These are phyloP conservation scores for Asobara japonica DNA, from an alignment of 1,140 invertebrate genomes.

Conservation along the genomic window DNA sequence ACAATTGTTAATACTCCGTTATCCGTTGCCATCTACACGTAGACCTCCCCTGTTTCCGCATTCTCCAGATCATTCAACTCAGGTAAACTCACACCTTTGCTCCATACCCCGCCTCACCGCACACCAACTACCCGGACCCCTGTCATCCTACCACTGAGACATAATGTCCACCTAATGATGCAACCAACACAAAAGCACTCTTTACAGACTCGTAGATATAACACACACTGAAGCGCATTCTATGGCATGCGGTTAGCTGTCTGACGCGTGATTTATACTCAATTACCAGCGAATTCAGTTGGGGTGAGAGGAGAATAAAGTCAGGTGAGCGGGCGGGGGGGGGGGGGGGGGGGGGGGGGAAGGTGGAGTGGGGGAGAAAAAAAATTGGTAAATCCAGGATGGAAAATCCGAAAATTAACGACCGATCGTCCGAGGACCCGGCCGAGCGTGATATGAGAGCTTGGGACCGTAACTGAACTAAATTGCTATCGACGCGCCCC, in stretches of 20 bases:
- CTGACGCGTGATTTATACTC: constrained; percentile 46
- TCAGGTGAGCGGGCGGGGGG: no score
- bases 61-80: background rate
- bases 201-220: constrained; percentile 13
- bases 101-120: background rate
- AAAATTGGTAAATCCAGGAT: constrained; percentile 40
- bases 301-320: background rate
- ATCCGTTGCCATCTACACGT: no score
- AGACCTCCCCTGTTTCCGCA: background rate
- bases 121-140: background rate
- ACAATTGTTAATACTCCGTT: no score
- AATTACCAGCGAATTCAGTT: constrained; percentile 50
- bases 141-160: constrained; percentile 37
- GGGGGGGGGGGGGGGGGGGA: no score
- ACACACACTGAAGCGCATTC: background rate
- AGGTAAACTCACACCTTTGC: background rate
- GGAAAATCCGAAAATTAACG: constrained; percentile 47
- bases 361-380: background rate
- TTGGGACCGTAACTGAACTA: constrained; percentile 26
- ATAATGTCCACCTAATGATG: constrained; percentile 48
- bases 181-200: constrained; percentile 39
- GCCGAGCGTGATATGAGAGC: constrained; percentile 27
- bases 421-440: constrained; percentile 39
- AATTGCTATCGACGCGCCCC: constrained; percentile 21
- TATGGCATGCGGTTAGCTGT: constrained; percentile 25